phyloP scores from a whole-genome alignment of 2,797 vertebrate species.

The Phoebastria nigripes region DNA sequence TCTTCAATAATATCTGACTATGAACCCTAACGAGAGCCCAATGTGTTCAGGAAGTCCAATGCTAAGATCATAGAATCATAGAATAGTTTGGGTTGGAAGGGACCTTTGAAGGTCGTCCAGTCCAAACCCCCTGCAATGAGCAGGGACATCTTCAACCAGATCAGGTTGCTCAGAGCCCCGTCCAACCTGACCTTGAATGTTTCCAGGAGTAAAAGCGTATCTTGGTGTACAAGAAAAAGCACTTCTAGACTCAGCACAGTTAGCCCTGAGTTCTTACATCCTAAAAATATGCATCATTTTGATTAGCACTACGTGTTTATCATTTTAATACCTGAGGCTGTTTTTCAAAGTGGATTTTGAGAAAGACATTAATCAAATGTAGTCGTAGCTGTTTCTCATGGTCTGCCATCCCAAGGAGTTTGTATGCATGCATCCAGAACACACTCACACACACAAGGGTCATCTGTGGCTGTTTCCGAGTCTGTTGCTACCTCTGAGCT shows the following conservation, averaged over 20 bases:
- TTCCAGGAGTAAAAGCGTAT: background rate
- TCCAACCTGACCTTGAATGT: background rate
- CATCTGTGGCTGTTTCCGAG: background rate
- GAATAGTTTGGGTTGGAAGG: background rate
- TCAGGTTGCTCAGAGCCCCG: background rate
- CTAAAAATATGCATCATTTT: background rate
- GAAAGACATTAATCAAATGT: conserved; percentile 15
- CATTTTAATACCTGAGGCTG: background rate
- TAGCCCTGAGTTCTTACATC: background rate
- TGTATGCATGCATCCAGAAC: background rate
- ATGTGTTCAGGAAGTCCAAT: background rate
- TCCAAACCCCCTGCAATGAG: background rate
- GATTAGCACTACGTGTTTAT: background rate
- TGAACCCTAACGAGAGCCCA: background rate
- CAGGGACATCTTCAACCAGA: background rate
- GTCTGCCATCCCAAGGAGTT: background rate
- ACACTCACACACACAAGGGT: background rate
- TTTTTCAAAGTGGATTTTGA: background rate
- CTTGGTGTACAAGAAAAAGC: background rate
- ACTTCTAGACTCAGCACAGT: background rate
- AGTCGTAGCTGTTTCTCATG: background rate
- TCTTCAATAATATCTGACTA: background rate
- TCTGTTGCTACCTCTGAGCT: background rate
- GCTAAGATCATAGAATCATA: background rate
- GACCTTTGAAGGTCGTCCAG: background rate